A percentile compares a stretch with the other conserved stretches of the same genome.
phyloP scores from a whole-genome alignment of 2,113 vertebrate species.

The Otus sunia region DNA sequence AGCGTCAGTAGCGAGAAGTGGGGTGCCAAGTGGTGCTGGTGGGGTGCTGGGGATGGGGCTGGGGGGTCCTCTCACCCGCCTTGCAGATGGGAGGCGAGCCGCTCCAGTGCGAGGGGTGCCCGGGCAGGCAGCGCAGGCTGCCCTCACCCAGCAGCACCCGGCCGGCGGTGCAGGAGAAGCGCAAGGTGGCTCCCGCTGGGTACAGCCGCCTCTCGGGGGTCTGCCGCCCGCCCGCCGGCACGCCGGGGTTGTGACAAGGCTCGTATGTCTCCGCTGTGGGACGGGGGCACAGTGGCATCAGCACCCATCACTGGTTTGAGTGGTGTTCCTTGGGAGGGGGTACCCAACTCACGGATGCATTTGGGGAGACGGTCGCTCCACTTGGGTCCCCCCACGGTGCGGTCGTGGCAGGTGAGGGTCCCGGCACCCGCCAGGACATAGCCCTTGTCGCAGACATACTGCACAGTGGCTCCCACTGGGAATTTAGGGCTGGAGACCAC shows the following conservation, averaged over 20 bases:
- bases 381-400: slow-evolving; percentile 83
- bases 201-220: slow-evolving; percentile 82
- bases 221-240: slow-evolving; percentile 81
- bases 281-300: not conserved
- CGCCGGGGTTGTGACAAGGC: slow-evolving; percentile 86
- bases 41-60: fast-evolving
- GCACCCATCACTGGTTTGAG: fast-evolving
- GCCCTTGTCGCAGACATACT: slow-evolving; percentile 90
- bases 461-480: slow-evolving; percentile 86
- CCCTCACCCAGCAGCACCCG: slow-evolving; percentile 86
- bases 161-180: slow-evolving; percentile 84
- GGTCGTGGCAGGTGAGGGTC: slow-evolving; percentile 87
- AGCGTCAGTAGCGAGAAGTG: not conserved
- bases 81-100: slow-evolving; percentile 88
- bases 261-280: slow-evolving; percentile 82
- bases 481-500: slow-evolving; percentile 87
- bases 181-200: slow-evolving; percentile 83
- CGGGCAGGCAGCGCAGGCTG: slow-evolving; percentile 86
- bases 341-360: slow-evolving; percentile 84
- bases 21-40: not conserved
- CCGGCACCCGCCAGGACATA: slow-evolving; percentile 83
- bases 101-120: slow-evolving; percentile 91
- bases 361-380: slow-evolving; percentile 91
- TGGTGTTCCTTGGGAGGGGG: not conserved
- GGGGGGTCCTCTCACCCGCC: slow-evolving; percentile 59